Base-by-base conservation (phyloP, 2,888 invertebrate species). In the Odontocolon sp. region DNA sequence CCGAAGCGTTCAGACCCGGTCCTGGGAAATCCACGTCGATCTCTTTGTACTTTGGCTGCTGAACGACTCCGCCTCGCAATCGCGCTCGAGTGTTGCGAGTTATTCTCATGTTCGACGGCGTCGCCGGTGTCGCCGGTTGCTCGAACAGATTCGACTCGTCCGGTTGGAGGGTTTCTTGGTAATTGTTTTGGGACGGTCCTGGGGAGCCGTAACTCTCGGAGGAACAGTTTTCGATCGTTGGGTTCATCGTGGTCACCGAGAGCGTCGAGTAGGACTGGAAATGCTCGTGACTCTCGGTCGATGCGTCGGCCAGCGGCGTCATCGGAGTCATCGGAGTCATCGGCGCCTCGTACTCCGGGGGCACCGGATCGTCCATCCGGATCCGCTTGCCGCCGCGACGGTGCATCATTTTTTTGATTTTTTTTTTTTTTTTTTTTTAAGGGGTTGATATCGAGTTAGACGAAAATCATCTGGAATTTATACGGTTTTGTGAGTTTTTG, bases 311-410 rank as follows among this genome's bases (percentile, higher is more conserved):
- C 88, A 92, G 91, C 1, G 93, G 88, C 36, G 89, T 89, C 57
- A 57, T 57, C 2, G 57, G 91, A n/a, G 92, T 92, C 91, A 92
- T 91, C 0, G 92, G 92, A 16, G 92, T 92, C 91, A 92, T 92
- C 3, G 94, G 94, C 81, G 94, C 95, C 36, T 96, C 96, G 89
- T 96, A 97, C 88, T 97, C 97, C 74, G 96, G 96, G 59, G 96
- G 96, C 18, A 92, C 91, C 74, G 96, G 96, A 91, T 96, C 96
- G 91, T 97, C 97, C 96, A 97, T 96, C 79, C 97, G 95, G 87
- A 97, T 97, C 82, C 97, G 93, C 92, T 97, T 97, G 82, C 97
- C 97, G 87, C 96, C 96, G 75, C 95, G 92, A 80, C 96, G 93
- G 90, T 96, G 96, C 95, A 97, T 96, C 85, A 91, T 92, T 64